Conservation (phyloP, 1,140 invertebrate genomes). For the Geopemphigus sp. region DNA sequence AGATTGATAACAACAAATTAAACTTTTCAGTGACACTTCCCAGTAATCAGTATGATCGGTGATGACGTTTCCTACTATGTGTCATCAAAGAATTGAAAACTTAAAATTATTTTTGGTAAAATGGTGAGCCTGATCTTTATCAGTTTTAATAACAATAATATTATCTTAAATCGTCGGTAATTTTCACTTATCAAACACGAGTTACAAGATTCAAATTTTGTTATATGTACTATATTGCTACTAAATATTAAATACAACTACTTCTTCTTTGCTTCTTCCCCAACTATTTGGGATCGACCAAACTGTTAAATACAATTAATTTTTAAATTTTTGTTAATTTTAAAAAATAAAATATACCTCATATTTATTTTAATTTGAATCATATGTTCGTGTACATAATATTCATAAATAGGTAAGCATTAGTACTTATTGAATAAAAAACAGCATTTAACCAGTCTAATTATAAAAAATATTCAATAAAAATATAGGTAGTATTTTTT, state of each 20-base stretch:
- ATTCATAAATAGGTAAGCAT: not conserved
- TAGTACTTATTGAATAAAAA: not conserved
- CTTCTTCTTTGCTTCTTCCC: no score
- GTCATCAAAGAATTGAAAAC: slow-evolving; percentile 16
- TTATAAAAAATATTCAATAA: no score
- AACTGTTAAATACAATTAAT: not conserved
- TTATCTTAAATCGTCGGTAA: no score
- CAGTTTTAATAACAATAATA: no score
- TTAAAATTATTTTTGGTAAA: not conserved
- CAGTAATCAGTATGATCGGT: not conserved
- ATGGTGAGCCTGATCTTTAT: slow-evolving; percentile 19
- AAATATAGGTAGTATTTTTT: no score
- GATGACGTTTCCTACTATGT: slow-evolving; percentile 41
- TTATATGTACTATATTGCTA: no score
- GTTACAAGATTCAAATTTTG: not conserved
- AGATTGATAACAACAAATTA: slow-evolving; percentile 19
- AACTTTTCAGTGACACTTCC: not conserved
- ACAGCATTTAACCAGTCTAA: no score
- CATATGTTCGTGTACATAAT: not conserved
- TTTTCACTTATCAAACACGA: slow-evolving; percentile 4
- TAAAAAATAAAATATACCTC: not conserved
- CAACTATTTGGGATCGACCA: no score
- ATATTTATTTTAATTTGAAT: not conserved
- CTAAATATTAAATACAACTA: no score
- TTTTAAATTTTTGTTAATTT: not conserved